These are phyloP conservation scores for Onchidella celtica DNA, from an alignment of 2,888 invertebrate species.

Conservation along the genomic window DNA sequence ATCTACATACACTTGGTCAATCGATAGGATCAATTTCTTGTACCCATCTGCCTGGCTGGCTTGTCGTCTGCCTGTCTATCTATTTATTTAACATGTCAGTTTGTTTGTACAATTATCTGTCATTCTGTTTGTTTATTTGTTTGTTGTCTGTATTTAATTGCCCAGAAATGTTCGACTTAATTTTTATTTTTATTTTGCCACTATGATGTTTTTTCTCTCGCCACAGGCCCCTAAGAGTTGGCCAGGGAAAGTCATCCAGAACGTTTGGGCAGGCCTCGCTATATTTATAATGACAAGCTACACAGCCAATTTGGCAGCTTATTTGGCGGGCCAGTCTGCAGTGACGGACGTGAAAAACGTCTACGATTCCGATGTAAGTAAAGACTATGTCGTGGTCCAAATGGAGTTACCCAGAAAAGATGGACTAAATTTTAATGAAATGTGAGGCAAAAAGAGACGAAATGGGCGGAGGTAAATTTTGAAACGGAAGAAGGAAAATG, in stretches of 20 bases:
- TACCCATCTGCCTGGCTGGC: no score
- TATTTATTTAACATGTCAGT: no score
- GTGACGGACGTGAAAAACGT: constrained; percentile 89
- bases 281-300: constrained; percentile 96
- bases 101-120: no score
- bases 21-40: no score
- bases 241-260: constrained; percentile 97
- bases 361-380: constrained; percentile 90
- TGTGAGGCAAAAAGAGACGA: neutral
- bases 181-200: no score
- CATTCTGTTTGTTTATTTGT: no score
- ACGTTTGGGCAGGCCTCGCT: constrained; percentile 96
- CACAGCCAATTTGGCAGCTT: constrained; percentile 94
- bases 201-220: no score
- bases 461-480: neutral
- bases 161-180: no score
- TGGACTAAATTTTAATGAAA: neutral
- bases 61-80: no score
- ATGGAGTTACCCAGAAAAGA: neutral
- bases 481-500: neutral
- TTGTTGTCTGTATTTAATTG: no score
- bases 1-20: no score
- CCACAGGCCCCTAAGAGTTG: constrained; percentile 91
- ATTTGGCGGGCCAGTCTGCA: constrained; percentile 93
- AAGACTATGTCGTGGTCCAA: no score